Conservation (phyloP, 2,113 vertebrate genomes). For the Hucho hucho region DNA sequence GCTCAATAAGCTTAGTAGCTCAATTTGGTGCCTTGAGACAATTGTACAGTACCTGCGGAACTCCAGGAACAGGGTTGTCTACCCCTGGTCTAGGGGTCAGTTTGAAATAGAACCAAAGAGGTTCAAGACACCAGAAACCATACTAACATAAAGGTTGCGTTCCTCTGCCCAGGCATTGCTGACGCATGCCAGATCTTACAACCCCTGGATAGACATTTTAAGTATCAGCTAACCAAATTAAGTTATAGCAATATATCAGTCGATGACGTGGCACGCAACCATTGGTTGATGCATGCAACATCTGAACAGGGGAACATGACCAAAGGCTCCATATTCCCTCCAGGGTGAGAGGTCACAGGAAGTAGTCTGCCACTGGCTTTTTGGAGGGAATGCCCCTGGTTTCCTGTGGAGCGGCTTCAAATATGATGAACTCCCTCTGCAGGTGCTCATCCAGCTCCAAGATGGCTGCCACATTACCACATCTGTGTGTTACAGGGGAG, state of each 20-base stretch:
- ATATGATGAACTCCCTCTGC: slow-evolving; percentile 97
- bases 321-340: not conserved
- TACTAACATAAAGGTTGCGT: slow-evolving; percentile 20
- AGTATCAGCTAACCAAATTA: too few species aligned
- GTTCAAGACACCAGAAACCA: not conserved
- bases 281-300: too few species aligned
- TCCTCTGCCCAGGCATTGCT: too few species aligned
- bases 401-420: slow-evolving; percentile 94
- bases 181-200: too few species aligned
- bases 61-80: too few species aligned
- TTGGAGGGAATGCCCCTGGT: slow-evolving; percentile 95
- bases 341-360: slow-evolving; percentile 80
- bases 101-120: slow-evolving; percentile 39
- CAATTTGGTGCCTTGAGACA: too few species aligned
- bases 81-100: slow-evolving; percentile 13
- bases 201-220: too few species aligned
- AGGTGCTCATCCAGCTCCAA: slow-evolving; percentile 95
- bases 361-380: slow-evolving; percentile 95
- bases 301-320: too few species aligned
- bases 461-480: slow-evolving; percentile 95
- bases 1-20: too few species aligned
- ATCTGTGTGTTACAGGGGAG: slow-evolving; percentile 65
- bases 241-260: too few species aligned
- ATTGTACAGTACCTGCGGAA: too few species aligned
- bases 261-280: not conserved